Conservation (phyloP, 1,140 invertebrate species). For the Papilio machaon region DNA sequence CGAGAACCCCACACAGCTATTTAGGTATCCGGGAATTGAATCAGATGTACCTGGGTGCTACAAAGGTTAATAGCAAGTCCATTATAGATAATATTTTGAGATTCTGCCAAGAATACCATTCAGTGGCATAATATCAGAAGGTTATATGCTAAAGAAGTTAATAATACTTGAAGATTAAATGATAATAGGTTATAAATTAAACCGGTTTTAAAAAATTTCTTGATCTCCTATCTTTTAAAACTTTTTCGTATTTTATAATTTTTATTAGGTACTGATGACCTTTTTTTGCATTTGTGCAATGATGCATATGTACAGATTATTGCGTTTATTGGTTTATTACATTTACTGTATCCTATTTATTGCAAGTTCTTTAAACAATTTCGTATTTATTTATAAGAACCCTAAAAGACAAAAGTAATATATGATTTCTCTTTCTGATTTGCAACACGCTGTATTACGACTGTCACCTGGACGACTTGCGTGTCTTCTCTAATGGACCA, state of each 20-base stretch:
- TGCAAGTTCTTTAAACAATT: too few relatives aligned
- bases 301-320: too few relatives aligned
- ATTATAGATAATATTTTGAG: constrained; percentile 7
- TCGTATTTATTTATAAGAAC: too few relatives aligned
- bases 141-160: neutral
- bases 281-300: too few relatives aligned
- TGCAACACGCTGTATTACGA: constrained; percentile 48
- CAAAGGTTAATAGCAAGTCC: constrained; percentile 20
- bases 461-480: constrained; percentile 56
- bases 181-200: neutral
- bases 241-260: too few relatives aligned
- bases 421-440: constrained; percentile 32
- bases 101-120: neutral
- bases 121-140: neutral
- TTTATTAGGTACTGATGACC: too few relatives aligned
- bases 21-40: neutral
- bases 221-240: too few relatives aligned
- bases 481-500: constrained; percentile 63
- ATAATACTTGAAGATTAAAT: neutral
- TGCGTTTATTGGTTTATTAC: too few relatives aligned
- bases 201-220: neutral
- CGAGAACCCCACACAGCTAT: neutral
- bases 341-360: too few relatives aligned
- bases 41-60: constrained; percentile 10
- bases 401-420: too few relatives aligned